Percentiles rank a stretch among this genome's conserved stretches.
Evolutionary conservation across 2,797 vertebrate genomes (phyloP).

Genomic region (Ciconia nigra): DNA sequence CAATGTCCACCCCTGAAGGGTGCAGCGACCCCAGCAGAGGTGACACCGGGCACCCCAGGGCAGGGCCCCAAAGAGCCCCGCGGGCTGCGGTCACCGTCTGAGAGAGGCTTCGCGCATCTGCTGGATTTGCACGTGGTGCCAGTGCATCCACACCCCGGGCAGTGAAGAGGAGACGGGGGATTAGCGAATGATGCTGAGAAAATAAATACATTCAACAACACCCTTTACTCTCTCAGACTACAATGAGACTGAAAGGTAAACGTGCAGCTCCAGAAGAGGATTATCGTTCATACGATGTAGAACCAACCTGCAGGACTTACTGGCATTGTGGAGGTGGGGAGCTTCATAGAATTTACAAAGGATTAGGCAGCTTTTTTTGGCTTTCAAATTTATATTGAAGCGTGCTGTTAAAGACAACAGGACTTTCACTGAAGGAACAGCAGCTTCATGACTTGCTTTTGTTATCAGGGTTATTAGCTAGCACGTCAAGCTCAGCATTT

Average conservation of each 20-base stretch:
- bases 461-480: not conserved
- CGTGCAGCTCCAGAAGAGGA: not conserved
- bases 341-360: not conserved
- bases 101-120: not conserved
- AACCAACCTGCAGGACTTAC: not conserved
- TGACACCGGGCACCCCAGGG: not conserved
- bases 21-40: not conserved
- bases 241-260: not conserved
- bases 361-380: not conserved
- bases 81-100: accelerated
- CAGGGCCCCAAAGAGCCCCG: not conserved
- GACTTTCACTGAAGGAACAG: not conserved
- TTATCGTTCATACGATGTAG: not conserved
- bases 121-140: not conserved
- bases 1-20: not conserved
- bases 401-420: not conserved
- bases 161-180: not conserved
- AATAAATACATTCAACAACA: not conserved
- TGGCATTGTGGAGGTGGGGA: not conserved
- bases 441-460: not conserved
- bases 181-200: not conserved
- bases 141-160: accelerated
- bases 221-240: not conserved
- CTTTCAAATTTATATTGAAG: not conserved
- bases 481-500: not conserved